Evolutionary conservation across 2,113 vertebrate genomes (phyloP), one percentile per base, ranked within the genome.

Genomic region (Deroptyus accipitrinus): DNA sequence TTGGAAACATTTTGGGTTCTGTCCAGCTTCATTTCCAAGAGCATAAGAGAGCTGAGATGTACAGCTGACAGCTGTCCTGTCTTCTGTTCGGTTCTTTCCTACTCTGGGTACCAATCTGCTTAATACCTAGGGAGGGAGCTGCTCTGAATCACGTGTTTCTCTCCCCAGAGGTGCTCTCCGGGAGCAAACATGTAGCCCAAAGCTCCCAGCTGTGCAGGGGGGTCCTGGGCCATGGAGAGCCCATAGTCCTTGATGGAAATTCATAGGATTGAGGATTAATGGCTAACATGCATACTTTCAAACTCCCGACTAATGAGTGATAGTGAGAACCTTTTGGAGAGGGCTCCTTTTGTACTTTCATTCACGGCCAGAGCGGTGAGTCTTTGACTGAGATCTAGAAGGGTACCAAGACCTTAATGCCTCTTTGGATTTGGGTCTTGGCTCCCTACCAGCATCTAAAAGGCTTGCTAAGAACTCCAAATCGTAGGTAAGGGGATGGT

Each of bases 1-100:
- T 91, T 94, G 89, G 94, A 95, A 94, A 87, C 77, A 69, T 91
- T 95, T 94, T 97, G 93, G 20, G 94, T 89, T 85, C 59, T 91
- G 81, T 95, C 94, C 94, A 96, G 89, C 66, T 91, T 94, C 63
- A 73, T 96, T 96, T 95, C 70, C 48, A 85, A 69, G 49, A 82
- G 84, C 17, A 27, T 59, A 54, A 83, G 80, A 86, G 90, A 86
- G 88, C 52, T 52, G 62, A 48, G 88, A 76, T 63, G 66, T 95
- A 85, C 95, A 96, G 91, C 92, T 95, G 96, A 95, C 94, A 96
- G 95, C 96, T 96, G 94, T 80, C 95, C 79, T 78, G 74, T 96
- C 91, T 94, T 84, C 95, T 94, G 57, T 82, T 95, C 2, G 1
- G n/a, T 73, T 82, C 81, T 24, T 24, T 82, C 77, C 83, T 82